Percentiles rank a stretch among this genome's conserved stretches.
phyloP scores from a whole-genome alignment of 2,113 vertebrate genomes.

The Forbesichthys papilliferus region DNA sequence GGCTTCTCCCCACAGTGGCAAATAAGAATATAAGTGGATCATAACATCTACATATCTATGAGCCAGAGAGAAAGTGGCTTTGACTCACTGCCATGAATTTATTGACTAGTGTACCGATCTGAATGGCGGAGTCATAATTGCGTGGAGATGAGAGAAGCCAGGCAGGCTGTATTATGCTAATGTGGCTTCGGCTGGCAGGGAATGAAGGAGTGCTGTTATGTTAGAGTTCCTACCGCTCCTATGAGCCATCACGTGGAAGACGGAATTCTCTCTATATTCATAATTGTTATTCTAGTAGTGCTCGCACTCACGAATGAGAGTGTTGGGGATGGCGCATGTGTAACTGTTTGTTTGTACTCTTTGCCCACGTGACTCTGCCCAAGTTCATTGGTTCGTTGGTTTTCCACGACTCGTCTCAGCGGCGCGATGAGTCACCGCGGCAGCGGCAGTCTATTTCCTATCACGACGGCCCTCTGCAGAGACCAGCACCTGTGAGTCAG shows the following conservation, averaged over 20 bases:
- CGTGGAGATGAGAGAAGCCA: constrained; percentile 49
- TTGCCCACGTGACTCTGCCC: background rate
- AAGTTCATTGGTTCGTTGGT: too few relatives aligned
- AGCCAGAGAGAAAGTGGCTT: constrained; percentile 12
- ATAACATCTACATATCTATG: constrained; percentile 54
- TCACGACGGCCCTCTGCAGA: background rate
- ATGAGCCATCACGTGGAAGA: constrained; percentile 51
- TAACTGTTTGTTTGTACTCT: constrained; percentile 2
- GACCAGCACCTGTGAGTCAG: constrained; percentile 23
- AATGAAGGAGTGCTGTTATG: constrained; percentile 50
- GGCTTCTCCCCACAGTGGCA: constrained; percentile 31
- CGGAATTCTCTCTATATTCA: constrained; percentile 60
- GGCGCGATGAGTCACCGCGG: too few relatives aligned
- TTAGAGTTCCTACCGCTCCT: constrained; percentile 58
- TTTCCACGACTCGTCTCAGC: too few relatives aligned
- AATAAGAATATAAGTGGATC: constrained; percentile 49
- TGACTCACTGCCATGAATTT: constrained; percentile 47
- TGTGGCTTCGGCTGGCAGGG: constrained; percentile 37
- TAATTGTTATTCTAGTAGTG: constrained; percentile 46
- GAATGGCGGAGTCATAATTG: constrained; percentile 56
- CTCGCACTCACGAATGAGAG: background rate
- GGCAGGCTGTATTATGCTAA: constrained; percentile 58
- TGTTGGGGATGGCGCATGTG: background rate
- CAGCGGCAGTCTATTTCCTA: background rate
- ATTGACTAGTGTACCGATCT: constrained; percentile 38